These are phyloP conservation scores for Acheta domesticus DNA, from an alignment of 2,888 invertebrate species.

Conservation along the genomic window DNA sequence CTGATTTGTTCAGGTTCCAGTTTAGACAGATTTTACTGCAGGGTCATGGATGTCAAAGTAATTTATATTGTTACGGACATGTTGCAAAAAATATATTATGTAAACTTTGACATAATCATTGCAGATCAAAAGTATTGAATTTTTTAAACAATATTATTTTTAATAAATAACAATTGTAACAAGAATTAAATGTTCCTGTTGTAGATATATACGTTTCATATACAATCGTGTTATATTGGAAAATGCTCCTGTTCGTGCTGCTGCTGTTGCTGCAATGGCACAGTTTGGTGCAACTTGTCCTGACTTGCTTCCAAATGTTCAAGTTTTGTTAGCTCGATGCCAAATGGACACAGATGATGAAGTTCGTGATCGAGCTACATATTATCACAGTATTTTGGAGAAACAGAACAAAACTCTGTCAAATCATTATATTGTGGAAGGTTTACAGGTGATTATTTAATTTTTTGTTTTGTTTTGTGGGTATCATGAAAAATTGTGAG, in stretches of 20 bases:
- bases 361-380: slow-evolving; percentile 95
- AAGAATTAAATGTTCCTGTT: no score
- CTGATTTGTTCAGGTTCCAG: no score
- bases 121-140: no score
- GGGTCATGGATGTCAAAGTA: no score
- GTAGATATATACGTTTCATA: slow-evolving; percentile 58
- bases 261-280: slow-evolving; percentile 95
- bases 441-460: slow-evolving; percentile 54
- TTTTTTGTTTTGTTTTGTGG: background rate
- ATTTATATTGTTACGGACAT: no score
- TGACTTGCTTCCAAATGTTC: slow-evolving; percentile 78
- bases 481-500: background rate
- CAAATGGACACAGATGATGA: slow-evolving; percentile 98
- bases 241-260: slow-evolving; percentile 90
- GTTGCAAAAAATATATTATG: no score
- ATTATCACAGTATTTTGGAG: slow-evolving; percentile 83
- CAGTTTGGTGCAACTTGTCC: slow-evolving; percentile 97
- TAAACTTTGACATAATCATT: no score
- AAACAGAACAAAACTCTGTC: slow-evolving; percentile 65
- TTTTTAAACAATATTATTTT: no score
- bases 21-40: no score
- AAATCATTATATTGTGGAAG: slow-evolving; percentile 73
- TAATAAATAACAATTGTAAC: no score
- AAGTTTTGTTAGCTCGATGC: slow-evolving; percentile 76
- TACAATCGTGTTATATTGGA: slow-evolving; percentile 87